phyloP scores from a whole-genome alignment of 2,888 invertebrate species.

The Lasius fuliginosus region DNA sequence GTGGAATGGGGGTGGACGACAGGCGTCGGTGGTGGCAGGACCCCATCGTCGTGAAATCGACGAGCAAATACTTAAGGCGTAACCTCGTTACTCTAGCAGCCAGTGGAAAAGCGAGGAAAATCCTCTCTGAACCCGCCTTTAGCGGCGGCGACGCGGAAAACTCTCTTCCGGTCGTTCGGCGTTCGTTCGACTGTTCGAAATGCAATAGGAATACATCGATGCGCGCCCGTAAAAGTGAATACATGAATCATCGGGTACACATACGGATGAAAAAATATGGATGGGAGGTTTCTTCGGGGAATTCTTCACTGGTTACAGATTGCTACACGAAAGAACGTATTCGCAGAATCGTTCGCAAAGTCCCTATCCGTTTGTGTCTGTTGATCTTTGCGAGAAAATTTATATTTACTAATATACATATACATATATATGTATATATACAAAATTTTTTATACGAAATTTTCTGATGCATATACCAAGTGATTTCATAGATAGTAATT shows the following conservation, averaged over 20 bases:
- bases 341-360: neutral
- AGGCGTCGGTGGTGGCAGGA: conserved; percentile 47
- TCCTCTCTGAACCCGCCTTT: conserved; percentile 69
- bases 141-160: conserved; percentile 80
- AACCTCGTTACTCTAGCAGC: conserved; percentile 81
- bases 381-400: neutral
- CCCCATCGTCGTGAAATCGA: conserved; percentile 76
- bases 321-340: neutral
- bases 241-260: conserved; percentile 37
- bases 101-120: conserved; percentile 73
- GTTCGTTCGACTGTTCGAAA: conserved; percentile 70
- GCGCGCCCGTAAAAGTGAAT: conserved; percentile 60
- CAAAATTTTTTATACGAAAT: neutral
- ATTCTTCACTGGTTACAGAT: conserved; percentile 6
- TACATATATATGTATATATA: neutral
- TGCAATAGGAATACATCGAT: conserved; percentile 55
- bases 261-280: conserved; percentile 15
- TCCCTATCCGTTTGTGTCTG: neutral
- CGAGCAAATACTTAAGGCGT: conserved; percentile 81
- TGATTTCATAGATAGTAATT: neutral
- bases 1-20: conserved; percentile 12
- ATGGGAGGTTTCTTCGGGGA: neutral
- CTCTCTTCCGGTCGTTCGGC: conserved; percentile 82
- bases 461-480: neutral
- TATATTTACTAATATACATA: neutral